These are phyloP conservation scores for Belonocnema kinseyi DNA, from an alignment of 1,140 invertebrate genomes.

Conservation along the genomic window DNA sequence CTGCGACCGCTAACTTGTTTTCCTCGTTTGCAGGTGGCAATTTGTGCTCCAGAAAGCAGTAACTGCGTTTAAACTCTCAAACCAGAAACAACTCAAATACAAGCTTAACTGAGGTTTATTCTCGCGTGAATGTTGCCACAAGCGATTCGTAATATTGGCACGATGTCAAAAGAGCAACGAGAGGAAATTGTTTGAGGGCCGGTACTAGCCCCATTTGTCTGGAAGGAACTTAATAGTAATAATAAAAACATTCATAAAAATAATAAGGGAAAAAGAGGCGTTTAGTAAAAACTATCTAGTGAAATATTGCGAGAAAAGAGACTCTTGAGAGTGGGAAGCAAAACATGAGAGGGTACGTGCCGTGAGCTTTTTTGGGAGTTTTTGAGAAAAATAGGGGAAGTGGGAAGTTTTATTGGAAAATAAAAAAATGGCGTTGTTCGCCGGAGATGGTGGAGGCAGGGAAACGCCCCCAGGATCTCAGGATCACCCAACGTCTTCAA, in stretches of 20 bases:
- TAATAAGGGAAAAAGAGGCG: neutral
- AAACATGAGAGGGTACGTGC: neutral
- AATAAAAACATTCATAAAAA: neutral
- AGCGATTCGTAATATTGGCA: conserved; percentile 37
- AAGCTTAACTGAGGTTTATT: conserved; percentile 37
- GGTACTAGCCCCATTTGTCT: neutral
- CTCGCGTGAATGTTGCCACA: conserved; percentile 12
- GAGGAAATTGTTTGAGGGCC: conserved; percentile 40
- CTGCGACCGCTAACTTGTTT: conserved; percentile 28
- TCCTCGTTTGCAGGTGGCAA: conserved; percentile 16
- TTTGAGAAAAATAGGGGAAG: neutral
- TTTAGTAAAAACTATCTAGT: neutral
- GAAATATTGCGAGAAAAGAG: neutral
- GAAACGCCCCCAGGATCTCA: conserved; percentile 48
- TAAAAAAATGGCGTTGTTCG: conserved; percentile 66
- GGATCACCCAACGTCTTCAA: conserved; percentile 43
- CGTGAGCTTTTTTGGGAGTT: neutral
- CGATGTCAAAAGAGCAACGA: conserved; percentile 39
- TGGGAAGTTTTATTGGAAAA: neutral
- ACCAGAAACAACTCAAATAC: conserved; percentile 30
- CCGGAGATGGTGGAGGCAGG: conserved; percentile 57
- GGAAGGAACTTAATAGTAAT: neutral
- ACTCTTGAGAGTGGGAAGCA: neutral
- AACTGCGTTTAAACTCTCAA: conserved; percentile 21
- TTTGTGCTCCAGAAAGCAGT: conserved; percentile 28